phyloP scores from a whole-genome alignment of 92 coral and sea anemone genomes.

The Hydrozoanthus gracilis region DNA sequence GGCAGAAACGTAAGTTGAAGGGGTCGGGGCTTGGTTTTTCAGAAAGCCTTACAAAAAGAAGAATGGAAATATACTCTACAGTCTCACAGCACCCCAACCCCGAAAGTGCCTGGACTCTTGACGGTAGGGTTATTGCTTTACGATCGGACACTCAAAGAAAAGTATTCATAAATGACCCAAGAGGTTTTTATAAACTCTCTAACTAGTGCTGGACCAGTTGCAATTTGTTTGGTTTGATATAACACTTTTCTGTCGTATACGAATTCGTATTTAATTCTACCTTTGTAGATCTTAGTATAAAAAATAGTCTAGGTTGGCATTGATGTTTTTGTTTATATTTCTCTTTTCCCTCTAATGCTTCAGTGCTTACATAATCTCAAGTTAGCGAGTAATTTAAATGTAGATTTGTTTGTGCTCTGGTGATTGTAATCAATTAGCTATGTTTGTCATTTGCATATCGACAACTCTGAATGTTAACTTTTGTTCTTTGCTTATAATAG shows the following conservation, averaged over 20 bases:
- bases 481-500: constrained; percentile 5
- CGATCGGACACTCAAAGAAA: constrained; percentile 36
- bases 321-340: constrained; percentile 1
- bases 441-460: background rate
- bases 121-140: constrained; percentile 44
- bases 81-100: constrained; percentile 19
- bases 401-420: background rate
- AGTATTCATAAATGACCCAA: constrained; percentile 26
- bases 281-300: background rate
- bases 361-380: background rate
- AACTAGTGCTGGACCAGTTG: background rate
- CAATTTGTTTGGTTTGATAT: too few relatives aligned
- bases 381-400: background rate
- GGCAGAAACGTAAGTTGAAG: constrained; percentile 21
- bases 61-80: constrained; percentile 35
- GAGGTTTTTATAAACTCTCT: constrained; percentile 28
- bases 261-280: background rate
- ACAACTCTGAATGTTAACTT: background rate
- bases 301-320: background rate
- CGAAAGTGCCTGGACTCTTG: constrained; percentile 36
- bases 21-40: constrained; percentile 31
- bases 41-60: constrained; percentile 34
- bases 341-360: background rate
- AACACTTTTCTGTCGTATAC: background rate
- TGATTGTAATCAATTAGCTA: background rate